Evolutionary conservation across 2,797 vertebrate genomes (phyloP).

Genomic region (Chiroxiphia lanceolata): DNA sequence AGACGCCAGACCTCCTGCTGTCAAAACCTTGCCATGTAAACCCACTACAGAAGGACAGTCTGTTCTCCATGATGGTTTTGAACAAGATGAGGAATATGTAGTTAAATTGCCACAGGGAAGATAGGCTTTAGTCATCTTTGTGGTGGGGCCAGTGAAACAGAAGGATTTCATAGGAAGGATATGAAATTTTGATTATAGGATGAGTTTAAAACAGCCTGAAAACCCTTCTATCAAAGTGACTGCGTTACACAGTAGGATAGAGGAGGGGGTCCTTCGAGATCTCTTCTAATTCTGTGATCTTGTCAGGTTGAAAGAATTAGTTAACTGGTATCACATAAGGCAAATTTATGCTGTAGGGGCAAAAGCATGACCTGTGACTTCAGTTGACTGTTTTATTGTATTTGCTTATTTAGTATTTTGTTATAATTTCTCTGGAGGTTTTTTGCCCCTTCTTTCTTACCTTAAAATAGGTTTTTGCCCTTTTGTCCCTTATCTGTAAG

Average conservation of each 20-base stretch:
- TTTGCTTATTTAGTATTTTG: background rate
- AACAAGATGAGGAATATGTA: background rate
- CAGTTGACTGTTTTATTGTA: background rate
- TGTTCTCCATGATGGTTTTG: background rate
- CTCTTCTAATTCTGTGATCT: background rate
- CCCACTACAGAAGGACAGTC: background rate
- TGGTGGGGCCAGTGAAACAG: background rate
- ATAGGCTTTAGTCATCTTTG: fast-evolving
- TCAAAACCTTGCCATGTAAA: background rate
- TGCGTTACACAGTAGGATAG: background rate
- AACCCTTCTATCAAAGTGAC: background rate
- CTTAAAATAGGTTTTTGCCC: background rate
- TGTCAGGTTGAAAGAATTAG: background rate
- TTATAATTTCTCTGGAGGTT: background rate
- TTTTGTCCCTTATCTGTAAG: background rate
- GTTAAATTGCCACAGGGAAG: background rate
- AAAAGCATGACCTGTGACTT: background rate
- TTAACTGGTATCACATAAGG: background rate
- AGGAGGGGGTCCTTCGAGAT: background rate
- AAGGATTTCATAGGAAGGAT: background rate
- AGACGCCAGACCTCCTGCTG: background rate
- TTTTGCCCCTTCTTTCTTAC: background rate
- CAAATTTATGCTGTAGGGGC: background rate
- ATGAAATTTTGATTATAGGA: background rate
- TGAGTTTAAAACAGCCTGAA: background rate